Evolutionary conservation across 2,888 invertebrate genomes (phyloP).

Genomic region (Scaptomyza cyrtandrae): DNA sequence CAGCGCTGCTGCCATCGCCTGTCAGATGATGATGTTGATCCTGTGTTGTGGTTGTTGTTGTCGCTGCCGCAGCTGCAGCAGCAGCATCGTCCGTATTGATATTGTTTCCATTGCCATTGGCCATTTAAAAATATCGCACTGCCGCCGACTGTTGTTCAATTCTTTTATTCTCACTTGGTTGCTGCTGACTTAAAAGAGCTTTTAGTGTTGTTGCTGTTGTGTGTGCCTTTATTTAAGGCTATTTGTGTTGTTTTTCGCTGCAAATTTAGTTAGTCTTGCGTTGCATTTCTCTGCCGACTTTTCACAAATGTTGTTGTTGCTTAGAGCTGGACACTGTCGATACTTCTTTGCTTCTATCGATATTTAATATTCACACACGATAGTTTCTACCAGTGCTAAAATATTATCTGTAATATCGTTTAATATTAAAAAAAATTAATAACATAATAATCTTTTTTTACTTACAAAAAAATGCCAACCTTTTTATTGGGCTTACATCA

Average conservation of each 20-base stretch:
- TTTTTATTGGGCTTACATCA: no score
- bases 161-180: conserved; percentile 13
- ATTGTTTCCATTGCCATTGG: conserved; percentile 79
- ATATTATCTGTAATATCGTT: background rate
- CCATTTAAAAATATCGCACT: conserved; percentile 73
- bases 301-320: conserved; percentile 52
- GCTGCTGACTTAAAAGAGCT: conserved; percentile 5
- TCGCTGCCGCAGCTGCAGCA: conserved; percentile 42
- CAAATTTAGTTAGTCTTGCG: conserved; percentile 56
- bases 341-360: conserved; percentile 22
- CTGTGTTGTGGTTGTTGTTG: conserved; percentile 37
- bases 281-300: conserved; percentile 62
- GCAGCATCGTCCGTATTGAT: conserved; percentile 71
- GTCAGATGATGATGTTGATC: conserved; percentile 46
- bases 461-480: no score
- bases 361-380: conserved; percentile 8
- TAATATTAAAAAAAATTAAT: background rate
- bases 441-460: no score
- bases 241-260: conserved; percentile 36
- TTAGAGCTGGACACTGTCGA: conserved; percentile 38
- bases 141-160: conserved; percentile 16
- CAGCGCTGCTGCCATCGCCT: conserved; percentile 45
- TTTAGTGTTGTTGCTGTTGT: conserved; percentile 11
- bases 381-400: background rate
- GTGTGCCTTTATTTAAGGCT: conserved; percentile 11